A percentile compares a stretch with the other conserved stretches of the same genome.
Evolutionary conservation across 2,888 invertebrate species (phyloP).

Genomic region (Caenorhabditis sp.): DNA sequence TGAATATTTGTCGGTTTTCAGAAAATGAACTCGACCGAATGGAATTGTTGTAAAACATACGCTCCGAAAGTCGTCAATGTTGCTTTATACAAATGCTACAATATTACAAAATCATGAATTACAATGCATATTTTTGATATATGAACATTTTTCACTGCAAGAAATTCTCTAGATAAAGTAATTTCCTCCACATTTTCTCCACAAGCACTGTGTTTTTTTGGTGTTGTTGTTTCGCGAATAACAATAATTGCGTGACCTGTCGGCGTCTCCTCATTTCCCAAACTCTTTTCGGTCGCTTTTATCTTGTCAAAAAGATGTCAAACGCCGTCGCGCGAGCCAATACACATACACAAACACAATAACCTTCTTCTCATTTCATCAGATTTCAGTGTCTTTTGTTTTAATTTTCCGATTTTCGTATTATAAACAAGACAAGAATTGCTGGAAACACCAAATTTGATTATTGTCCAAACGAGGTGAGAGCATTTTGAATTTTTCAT

Average conservation of each 20-base stretch:
- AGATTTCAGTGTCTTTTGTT: conserved; percentile 5
- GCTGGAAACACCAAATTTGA: conserved; percentile 15
- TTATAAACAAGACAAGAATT: neutral
- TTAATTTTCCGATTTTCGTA: neutral
- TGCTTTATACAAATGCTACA: conserved; percentile 15
- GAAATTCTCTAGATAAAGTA: neutral
- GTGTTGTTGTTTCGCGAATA: neutral
- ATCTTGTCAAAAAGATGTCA: conserved; percentile 23
- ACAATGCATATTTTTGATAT: neutral
- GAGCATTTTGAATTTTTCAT: neutral
- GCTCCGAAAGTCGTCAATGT: conserved; percentile 26
- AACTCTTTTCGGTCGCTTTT: conserved; percentile 2
- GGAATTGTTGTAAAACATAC: conserved; percentile 24
- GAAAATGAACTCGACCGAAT: conserved; percentile 32
- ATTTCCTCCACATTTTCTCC: too few relatives aligned
- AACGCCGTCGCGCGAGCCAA: conserved; percentile 1
- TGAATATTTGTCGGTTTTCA: conserved; percentile 8
- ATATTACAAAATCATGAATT: neutral
- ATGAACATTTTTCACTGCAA: neutral
- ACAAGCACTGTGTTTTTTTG: too few relatives aligned
- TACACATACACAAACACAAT: neutral
- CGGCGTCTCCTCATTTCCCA: neutral
- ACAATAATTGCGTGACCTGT: neutral
- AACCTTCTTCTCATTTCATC: conserved; percentile 3
- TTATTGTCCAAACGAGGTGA: conserved; percentile 37